These are phyloP conservation scores for Priocnemis perturbator DNA, from an alignment of 2,888 invertebrate genomes.

Conservation along the genomic window DNA sequence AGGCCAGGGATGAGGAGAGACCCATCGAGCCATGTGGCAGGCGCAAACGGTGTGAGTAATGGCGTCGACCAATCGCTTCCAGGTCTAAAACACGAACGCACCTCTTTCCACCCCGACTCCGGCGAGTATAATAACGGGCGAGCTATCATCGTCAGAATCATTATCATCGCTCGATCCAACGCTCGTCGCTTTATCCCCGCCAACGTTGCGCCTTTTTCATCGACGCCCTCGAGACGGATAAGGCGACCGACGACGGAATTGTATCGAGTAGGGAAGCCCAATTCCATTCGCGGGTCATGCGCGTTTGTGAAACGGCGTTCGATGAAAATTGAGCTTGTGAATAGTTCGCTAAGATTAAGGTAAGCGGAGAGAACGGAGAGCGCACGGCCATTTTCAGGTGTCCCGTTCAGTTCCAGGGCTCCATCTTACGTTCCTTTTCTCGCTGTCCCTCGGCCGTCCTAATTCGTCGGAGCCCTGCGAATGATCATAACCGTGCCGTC, in stretches of 20 bases:
- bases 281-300: slow-evolving; percentile 38
- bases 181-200: slow-evolving; percentile 23
- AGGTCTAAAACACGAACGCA: slow-evolving; percentile 59
- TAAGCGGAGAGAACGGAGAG: not conserved
- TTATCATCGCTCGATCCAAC: slow-evolving; percentile 58
- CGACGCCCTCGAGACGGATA: slow-evolving; percentile 31
- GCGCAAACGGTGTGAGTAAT: slow-evolving; percentile 69
- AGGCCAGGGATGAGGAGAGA: slow-evolving; percentile 39
- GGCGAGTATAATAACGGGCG: slow-evolving; percentile 61
- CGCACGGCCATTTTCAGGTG: slow-evolving; percentile 7
- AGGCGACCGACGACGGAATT: slow-evolving; percentile 60
- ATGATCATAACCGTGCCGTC: slow-evolving; percentile 21
- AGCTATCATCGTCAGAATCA: slow-evolving; percentile 66
- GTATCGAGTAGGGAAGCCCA: slow-evolving; percentile 47
- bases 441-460: slow-evolving; percentile 3
- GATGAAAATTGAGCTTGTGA: not conserved
- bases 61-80: slow-evolving; percentile 64
- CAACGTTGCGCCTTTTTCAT: too few species aligned
- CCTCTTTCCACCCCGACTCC: slow-evolving; percentile 39
- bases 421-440: not conserved
- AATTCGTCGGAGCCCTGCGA: slow-evolving; percentile 6
- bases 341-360: not conserved
- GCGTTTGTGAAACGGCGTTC: not conserved
- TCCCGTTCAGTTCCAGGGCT: not conserved
- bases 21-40: slow-evolving; percentile 66